Evolutionary conservation across 2,888 invertebrate species (phyloP).

Genomic region (Drosophila rubida): DNA sequence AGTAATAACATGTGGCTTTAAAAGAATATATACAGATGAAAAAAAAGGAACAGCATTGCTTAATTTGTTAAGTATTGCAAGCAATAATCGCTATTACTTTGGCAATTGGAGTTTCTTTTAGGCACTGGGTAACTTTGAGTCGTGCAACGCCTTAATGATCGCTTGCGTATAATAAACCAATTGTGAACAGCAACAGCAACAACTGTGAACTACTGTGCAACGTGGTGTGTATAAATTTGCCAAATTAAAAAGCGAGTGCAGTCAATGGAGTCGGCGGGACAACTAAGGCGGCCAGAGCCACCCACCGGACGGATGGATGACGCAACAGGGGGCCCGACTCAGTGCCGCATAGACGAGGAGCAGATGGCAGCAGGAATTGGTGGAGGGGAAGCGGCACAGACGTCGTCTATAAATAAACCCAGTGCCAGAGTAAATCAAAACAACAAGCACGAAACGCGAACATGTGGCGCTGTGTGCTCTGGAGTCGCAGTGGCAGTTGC

Average conservation of each 20-base stretch:
- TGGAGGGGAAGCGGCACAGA: constrained; percentile 8
- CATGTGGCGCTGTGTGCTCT: constrained; percentile 63
- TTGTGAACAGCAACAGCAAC: constrained; percentile 45
- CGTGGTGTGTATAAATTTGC: constrained; percentile 78
- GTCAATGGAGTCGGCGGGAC: constrained; percentile 34
- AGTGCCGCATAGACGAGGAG: constrained; percentile 2
- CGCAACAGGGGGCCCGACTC: constrained; percentile 79
- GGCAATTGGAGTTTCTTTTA: too few species aligned
- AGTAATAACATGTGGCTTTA: too few species aligned
- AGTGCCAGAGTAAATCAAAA: constrained; percentile 76
- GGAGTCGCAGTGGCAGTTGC: constrained; percentile 13
- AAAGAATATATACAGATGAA: too few species aligned
- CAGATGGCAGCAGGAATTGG: background rate
- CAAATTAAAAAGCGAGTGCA: constrained; percentile 79
- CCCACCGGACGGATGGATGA: constrained; percentile 80
- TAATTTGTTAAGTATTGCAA: too few species aligned
- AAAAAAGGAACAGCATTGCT: too few species aligned
- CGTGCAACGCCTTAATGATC: background rate
- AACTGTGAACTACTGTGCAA: constrained; percentile 69
- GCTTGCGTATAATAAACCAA: constrained; percentile 43
- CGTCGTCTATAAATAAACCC: constrained; percentile 80
- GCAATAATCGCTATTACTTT: too few species aligned
- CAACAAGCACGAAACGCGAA: constrained; percentile 68
- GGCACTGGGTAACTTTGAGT: constrained; percentile 9
- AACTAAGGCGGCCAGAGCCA: constrained; percentile 46